Base-by-base conservation (phyloP, 2,113 vertebrate genomes). In the Pardalotus punctatus region DNA sequence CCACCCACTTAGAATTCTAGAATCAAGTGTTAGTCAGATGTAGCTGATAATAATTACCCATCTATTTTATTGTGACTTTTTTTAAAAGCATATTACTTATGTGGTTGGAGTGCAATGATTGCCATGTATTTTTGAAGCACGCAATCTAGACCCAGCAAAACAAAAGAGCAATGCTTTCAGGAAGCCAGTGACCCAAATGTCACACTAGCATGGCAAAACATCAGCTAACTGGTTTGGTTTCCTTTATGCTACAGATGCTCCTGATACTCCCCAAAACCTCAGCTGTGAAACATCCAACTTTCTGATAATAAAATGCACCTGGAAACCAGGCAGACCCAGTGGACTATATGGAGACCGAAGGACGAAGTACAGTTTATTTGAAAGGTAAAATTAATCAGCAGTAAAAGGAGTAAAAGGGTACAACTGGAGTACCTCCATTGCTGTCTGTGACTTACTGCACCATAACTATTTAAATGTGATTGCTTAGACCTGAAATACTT, bases 201-300 rank as follows among this genome's bases (percentile, higher is more conserved):
- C 40, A 8, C 19, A 42, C 10, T 27, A 43, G 35, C 35, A 28
- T 90, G 40, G 36, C n/a, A 72, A 33, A 77, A 60, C 18, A 3
- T 53, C 0, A 2, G 31, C 53, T 93, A 45, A 90, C 50, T 60
- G 2, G 48, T 86, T 66, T 88, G 60, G 4, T 91, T 96, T 94
- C 14, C 28, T 94, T 90, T 35, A 3, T 81, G 6, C 54, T 90
- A 15, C 89, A 98, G 98, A 98, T 94, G 97, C 97, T 65, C 98
- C 98, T 45, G 98, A 98, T 95, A 58, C 12, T 86, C 98, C 98
- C 12, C 94, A 97, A 78, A 95, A 98, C 23, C 74, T 98, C 62
- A 97, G 48, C 64, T 98, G 98, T 96, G 98, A 98, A 96, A 98
- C 98, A 4, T 81, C 71, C 5, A 96, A 98, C 61, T 98, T 98